Evolutionary conservation across 1,140 invertebrate species (phyloP).

Genomic region (Ips typographus): DNA sequence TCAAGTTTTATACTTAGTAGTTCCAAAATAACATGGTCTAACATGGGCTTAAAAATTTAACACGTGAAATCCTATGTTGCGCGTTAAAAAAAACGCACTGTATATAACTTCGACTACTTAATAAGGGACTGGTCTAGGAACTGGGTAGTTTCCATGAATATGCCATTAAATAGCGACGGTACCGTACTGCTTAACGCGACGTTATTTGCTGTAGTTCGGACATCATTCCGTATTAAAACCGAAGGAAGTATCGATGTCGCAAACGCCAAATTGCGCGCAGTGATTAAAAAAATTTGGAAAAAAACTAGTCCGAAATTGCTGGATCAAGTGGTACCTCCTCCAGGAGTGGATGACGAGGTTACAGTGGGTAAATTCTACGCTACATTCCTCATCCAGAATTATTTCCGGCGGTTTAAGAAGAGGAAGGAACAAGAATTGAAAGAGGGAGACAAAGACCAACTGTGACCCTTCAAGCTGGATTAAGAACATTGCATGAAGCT

Average conservation of each 20-base stretch:
- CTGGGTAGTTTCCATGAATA: slow-evolving; percentile 99
- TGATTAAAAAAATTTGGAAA: slow-evolving; percentile 99
- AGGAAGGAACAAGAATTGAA: slow-evolving; percentile 92
- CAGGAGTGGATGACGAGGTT: slow-evolving; percentile 98
- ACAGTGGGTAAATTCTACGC: slow-evolving; percentile 99
- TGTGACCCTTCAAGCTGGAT: slow-evolving; percentile 87
- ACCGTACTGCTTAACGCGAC: slow-evolving; percentile 99
- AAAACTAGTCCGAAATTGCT: slow-evolving; percentile 91
- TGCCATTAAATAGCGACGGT: slow-evolving; percentile 99
- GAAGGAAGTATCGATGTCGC: slow-evolving; percentile 96
- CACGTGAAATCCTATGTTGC: too few relatives aligned
- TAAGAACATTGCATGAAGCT: slow-evolving; percentile 95
- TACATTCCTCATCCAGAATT: slow-evolving; percentile 99
- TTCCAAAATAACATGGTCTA: too few relatives aligned
- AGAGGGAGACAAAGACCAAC: slow-evolving; percentile 73
- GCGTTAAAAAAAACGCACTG: too few relatives aligned
- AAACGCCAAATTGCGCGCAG: slow-evolving; percentile 91
- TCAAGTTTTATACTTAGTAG: too few relatives aligned
- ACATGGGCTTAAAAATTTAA: too few relatives aligned
- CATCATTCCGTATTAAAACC: slow-evolving; percentile 96
- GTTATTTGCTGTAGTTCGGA: slow-evolving; percentile 96
- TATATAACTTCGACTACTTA: slow-evolving; percentile 97
- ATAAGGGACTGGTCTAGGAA: slow-evolving; percentile 99
- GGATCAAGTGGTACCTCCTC: slow-evolving; percentile 99
- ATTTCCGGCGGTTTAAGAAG: slow-evolving; percentile 98